Conservation (phyloP, 2,113 vertebrate species). For the Corythaeola cristata region DNA sequence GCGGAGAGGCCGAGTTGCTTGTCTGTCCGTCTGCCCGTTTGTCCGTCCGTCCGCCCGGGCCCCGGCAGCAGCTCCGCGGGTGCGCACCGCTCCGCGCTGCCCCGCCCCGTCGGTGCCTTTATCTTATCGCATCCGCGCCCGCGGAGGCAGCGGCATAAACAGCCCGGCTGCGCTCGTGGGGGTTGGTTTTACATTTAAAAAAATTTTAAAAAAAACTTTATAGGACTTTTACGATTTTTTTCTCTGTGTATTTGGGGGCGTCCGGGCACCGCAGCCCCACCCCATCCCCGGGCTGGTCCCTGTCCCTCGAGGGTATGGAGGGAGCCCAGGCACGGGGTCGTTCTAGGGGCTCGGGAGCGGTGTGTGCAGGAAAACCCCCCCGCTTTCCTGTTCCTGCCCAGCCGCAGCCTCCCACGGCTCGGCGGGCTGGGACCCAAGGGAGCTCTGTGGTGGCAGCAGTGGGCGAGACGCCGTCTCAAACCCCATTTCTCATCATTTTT, state of each 20-base stretch:
- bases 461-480: not conserved
- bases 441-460: not conserved
- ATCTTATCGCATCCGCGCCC: slow-evolving; percentile 59
- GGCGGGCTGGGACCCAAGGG: not conserved
- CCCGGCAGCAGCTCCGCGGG: not conserved
- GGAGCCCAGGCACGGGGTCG: not conserved
- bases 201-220: not conserved
- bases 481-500: not conserved
- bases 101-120: slow-evolving; percentile 8
- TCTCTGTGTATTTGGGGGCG: not conserved
- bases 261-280: no score
- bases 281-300: no score
- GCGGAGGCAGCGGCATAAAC: slow-evolving; percentile 41
- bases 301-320: not conserved
- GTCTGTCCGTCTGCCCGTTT: not conserved
- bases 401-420: not conserved
- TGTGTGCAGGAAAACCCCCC: not conserved
- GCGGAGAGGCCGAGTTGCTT: not conserved
- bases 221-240: not conserved
- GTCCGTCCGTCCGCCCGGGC: no score
- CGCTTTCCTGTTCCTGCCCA: not conserved
- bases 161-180: not conserved
- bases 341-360: not conserved
- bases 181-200: not conserved
- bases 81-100: not conserved